phyloP scores from a whole-genome alignment of 2,113 vertebrate species.

The Okapia johnstoni region DNA sequence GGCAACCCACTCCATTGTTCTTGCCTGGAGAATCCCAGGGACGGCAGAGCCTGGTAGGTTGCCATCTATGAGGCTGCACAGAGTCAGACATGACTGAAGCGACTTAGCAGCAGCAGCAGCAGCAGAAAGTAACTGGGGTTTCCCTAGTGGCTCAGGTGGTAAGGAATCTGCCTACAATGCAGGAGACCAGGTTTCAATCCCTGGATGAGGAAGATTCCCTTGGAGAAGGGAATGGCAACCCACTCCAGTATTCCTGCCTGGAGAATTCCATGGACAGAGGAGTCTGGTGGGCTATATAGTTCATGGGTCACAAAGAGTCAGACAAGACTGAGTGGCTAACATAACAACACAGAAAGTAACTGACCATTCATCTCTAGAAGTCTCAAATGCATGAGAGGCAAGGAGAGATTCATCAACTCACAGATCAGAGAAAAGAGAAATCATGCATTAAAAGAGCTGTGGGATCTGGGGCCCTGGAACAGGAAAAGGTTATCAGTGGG shows the following conservation, averaged over 20 bases:
- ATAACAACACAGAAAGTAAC: not conserved
- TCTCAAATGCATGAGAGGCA: not conserved
- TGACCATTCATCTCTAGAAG: not conserved
- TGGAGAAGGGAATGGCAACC: not conserved
- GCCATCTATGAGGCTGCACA: too few species aligned
- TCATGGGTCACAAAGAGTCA: not conserved
- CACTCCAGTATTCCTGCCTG: not conserved
- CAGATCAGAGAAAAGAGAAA: not conserved
- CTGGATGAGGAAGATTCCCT: not conserved
- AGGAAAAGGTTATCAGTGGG: not conserved
- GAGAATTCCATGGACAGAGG: not conserved
- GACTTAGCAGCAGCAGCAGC: too few species aligned
- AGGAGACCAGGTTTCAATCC: not conserved
- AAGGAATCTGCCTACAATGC: not conserved
- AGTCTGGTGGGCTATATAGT: not conserved
- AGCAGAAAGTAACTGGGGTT: not conserved
- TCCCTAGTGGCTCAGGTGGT: not conserved
- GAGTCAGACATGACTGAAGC: too few species aligned
- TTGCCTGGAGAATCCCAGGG: too few species aligned
- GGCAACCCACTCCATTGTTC: too few species aligned
- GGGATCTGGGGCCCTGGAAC: not conserved
- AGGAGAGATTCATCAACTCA: not conserved
- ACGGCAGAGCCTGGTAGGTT: too few species aligned
- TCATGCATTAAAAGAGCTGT: accelerated
- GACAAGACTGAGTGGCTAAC: not conserved